These are phyloP conservation scores for Eupithecia abbreviata DNA, from an alignment of 2,888 invertebrate species.

Conservation along the genomic window DNA sequence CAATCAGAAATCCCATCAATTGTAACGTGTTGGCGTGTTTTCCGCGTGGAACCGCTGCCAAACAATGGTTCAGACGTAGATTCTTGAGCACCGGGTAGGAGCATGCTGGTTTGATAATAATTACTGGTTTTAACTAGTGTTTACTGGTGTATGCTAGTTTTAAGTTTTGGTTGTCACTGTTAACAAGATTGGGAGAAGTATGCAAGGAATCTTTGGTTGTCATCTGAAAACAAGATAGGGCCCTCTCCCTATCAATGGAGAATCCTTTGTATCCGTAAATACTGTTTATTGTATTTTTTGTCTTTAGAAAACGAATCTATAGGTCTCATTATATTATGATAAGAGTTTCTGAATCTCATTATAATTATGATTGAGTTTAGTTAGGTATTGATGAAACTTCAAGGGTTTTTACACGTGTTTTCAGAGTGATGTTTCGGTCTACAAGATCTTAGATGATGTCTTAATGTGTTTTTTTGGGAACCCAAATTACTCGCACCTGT, in stretches of 20 bases:
- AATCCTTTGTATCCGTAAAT: not conserved
- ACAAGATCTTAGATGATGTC: not conserved
- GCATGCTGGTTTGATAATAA: conserved; percentile 49
- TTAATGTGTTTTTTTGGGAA: not conserved
- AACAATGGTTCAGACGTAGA: conserved; percentile 62
- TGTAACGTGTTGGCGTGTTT: conserved; percentile 61
- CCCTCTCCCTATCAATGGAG: too few relatives aligned
- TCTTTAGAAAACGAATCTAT: not conserved
- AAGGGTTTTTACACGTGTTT: not conserved
- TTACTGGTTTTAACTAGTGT: not conserved
- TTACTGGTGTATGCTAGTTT: not conserved
- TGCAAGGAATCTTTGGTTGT: too few relatives aligned
- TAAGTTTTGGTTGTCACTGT: not conserved
- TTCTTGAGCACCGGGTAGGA: conserved; percentile 36
- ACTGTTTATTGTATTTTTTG: not conserved
- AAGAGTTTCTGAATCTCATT: too few relatives aligned
- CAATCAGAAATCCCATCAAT: conserved; percentile 63
- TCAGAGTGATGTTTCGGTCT: not conserved
- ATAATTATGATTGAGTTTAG: not conserved
- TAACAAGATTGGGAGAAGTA: not conserved
- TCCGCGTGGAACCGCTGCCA: conserved; percentile 65
- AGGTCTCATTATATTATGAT: too few relatives aligned
- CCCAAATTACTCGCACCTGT: conserved; percentile 8
- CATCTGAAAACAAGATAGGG: too few relatives aligned
- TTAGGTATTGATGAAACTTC: not conserved